Evolutionary conservation across 2,888 invertebrate genomes (phyloP), one percentile per base, ranked within the genome.

Genomic region (Orgyia antiqua): DNA sequence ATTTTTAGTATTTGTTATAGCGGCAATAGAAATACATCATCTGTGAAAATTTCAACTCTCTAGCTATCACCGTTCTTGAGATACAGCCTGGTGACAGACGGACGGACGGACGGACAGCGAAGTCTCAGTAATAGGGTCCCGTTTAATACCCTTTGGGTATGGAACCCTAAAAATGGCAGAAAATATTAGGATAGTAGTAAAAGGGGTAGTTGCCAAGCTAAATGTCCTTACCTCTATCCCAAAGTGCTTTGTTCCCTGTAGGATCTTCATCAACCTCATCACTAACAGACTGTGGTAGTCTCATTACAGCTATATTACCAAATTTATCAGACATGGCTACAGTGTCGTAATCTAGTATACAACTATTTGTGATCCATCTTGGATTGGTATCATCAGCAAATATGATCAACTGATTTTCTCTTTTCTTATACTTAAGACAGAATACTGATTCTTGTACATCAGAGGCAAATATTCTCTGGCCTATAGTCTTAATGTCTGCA

Each of bases 231-330:
- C 89, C 93, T 68, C 94, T 89, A 67, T 95, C 95, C 99, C 99
- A 99, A 0, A 99, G 86, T 0, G 98, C 96, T 73, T 98, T 98
- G 63, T 97, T 98, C 24, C 99, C 99, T 0, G 99, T 99, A 0
- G 99, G 99, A 82, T 99, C 99, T 78, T 99, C 99, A 70, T 99
- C 99, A 0, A 99, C 97, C 68, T 99, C 99, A 76, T 99, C 99
- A 13, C 94, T 94, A 1, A 97, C 94, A 35, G 96, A 95, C 31
- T 93, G 91, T 0, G 99, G 97, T 32, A 98, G 72, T 24, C 98
- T 89, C 59, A 98, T 93, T 33, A 99, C 91, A 34, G 95, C 91
- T 47, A 99, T 89, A 68, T 98, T 99, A 17, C 99, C 99, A 87
- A 99, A 99, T 78, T 99, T 99, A 74, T 99, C 99, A 4, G 97